These are phyloP conservation scores for Paedocypris sp. DNA, from an alignment of 2,113 vertebrate genomes.

Conservation along the genomic window DNA sequence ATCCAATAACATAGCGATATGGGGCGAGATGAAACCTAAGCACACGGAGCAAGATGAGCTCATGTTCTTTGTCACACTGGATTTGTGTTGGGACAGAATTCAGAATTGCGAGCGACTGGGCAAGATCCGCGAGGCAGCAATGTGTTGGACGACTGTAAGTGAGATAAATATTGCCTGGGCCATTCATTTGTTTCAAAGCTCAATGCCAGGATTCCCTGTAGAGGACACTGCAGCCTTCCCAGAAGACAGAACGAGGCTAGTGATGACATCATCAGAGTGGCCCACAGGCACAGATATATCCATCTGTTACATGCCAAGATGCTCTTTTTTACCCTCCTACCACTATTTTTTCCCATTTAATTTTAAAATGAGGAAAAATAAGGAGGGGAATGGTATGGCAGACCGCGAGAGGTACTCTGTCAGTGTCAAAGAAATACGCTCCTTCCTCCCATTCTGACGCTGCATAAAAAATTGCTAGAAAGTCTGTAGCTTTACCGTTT, in stretches of 20 bases:
- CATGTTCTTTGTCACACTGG: conserved; percentile 14
- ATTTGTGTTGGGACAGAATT: conserved; percentile 23
- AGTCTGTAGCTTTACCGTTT: too few relatives aligned
- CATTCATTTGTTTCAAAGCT: conserved; percentile 19
- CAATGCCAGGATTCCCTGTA: conserved; percentile 18
- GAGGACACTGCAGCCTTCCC: conserved; percentile 15
- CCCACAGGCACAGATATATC: conserved; percentile 34
- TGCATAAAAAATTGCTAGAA: too few relatives aligned
- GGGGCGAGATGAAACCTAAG: conserved; percentile 3
- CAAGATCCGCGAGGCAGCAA: conserved; percentile 21
- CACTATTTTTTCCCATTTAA: conserved; percentile 1
- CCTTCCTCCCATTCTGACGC: conserved; percentile 28
- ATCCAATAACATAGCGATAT: not conserved
- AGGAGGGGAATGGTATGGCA: conserved; percentile 14
- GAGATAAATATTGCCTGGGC: conserved; percentile 32
- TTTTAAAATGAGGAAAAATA: not conserved
- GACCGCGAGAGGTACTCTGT: conserved; percentile 25
- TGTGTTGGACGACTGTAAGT: conserved; percentile 32
- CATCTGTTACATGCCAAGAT: conserved; percentile 13
- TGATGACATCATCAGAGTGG: conserved; percentile 34
- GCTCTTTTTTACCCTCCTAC: not conserved
- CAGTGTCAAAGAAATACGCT: conserved; percentile 29
- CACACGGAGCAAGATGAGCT: not conserved
- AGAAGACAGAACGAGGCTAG: conserved; percentile 9
- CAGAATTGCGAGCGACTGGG: conserved; percentile 17